Conservation (phyloP, 1,140 invertebrate genomes). For the Habropoda laboriosa region DNA sequence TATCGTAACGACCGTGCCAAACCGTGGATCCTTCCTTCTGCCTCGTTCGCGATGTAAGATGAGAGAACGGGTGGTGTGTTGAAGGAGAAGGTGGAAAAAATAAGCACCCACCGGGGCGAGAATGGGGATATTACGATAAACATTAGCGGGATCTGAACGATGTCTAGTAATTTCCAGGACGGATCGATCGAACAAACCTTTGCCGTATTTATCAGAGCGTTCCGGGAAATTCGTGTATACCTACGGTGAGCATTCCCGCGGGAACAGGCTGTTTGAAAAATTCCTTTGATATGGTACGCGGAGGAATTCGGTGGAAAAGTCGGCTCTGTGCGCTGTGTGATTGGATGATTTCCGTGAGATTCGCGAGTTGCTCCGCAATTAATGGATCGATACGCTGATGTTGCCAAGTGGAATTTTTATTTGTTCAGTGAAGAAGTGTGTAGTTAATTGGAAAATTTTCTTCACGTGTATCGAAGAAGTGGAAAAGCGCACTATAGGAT, state of each 20-base stretch:
- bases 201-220: conserved; percentile 21
- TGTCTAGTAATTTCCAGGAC: conserved; percentile 56
- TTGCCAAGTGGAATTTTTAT: too few species aligned
- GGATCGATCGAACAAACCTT: not conserved
- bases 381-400: too few species aligned
- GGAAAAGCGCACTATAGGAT: too few species aligned
- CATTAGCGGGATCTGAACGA: conserved; percentile 39
- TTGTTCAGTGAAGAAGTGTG: too few species aligned
- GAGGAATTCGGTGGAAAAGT: not conserved
- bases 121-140: conserved; percentile 61
- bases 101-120: conserved; percentile 41
- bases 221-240: conserved; percentile 24
- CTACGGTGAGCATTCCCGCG: not conserved
- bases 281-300: not conserved
- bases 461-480: too few species aligned
- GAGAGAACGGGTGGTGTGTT: not conserved
- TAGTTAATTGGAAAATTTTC: too few species aligned
- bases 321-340: too few species aligned
- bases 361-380: not conserved
- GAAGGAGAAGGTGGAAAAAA: not conserved
- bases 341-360: not conserved
- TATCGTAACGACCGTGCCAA: conserved; percentile 37
- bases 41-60: not conserved
- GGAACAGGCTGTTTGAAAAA: not conserved
- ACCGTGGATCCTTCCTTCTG: conserved; percentile 24